Evolutionary conservation across 2,113 vertebrate species (phyloP).

Genomic region (Xerus inauris): DNA sequence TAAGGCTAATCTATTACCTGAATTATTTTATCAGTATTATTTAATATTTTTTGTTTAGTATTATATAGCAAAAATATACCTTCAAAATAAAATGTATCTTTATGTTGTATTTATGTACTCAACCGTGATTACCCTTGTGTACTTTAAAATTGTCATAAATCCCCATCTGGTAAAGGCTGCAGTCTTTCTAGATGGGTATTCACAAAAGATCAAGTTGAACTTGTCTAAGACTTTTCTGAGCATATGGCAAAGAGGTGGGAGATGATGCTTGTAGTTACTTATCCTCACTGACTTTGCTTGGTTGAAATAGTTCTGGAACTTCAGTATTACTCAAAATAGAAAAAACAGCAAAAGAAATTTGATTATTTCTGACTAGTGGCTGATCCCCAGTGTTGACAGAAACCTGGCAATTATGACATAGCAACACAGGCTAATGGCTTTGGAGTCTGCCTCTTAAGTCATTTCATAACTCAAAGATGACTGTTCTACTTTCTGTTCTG

Average conservation of each 20-base stretch:
- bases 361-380: slow-evolving; percentile 57
- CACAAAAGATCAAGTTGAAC: slow-evolving; percentile 44
- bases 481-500: slow-evolving; percentile 31
- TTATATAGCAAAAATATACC: neutral
- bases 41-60: neutral
- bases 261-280: slow-evolving; percentile 24
- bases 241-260: slow-evolving; percentile 53
- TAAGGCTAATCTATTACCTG: neutral
- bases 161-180: neutral
- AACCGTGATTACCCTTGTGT: neutral
- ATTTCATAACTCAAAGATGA: neutral
- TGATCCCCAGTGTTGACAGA: slow-evolving; percentile 51
- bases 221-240: slow-evolving; percentile 46
- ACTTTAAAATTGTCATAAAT: neutral
- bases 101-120: neutral
- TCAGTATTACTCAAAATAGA: slow-evolving; percentile 71
- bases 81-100: slow-evolving; percentile 2
- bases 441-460: slow-evolving; percentile 8
- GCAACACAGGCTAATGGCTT: neutral
- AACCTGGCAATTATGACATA: slow-evolving; percentile 54
- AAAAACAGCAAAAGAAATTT: slow-evolving; percentile 49
- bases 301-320: slow-evolving; percentile 61
- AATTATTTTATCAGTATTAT: slow-evolving; percentile 10
- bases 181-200: neutral
- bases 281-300: slow-evolving; percentile 33